These are phyloP conservation scores for Cheilosia pagana DNA, from an alignment of 2,888 invertebrate genomes.

Conservation along the genomic window DNA sequence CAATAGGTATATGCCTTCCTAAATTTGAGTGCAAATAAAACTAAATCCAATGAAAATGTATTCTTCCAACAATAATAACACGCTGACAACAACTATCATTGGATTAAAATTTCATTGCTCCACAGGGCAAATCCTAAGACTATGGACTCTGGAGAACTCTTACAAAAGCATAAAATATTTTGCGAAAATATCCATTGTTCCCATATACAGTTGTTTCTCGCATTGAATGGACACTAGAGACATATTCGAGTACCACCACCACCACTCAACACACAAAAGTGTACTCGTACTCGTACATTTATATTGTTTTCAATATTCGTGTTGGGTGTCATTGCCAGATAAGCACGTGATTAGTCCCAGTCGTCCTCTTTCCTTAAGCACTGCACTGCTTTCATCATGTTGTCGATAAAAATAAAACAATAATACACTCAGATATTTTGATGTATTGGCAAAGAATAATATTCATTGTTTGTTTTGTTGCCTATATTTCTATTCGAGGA, in stretches of 20 bases:
- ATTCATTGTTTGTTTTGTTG: constrained; percentile 7
- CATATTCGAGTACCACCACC: not conserved
- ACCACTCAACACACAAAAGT: not conserved
- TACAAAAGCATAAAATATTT: constrained; percentile 19
- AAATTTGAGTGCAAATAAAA: not conserved
- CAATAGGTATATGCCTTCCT: too few species aligned
- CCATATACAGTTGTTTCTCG: constrained; percentile 1
- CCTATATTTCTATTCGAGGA: not conserved
- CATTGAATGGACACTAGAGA: constrained; percentile 6
- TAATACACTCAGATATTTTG: constrained; percentile 17
- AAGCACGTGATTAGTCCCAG: constrained; percentile 56
- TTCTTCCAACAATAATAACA: not conserved
- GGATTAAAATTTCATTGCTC: not conserved
- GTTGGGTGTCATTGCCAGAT: constrained; percentile 17
- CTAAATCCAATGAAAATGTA: not conserved
- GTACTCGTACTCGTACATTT: not conserved
- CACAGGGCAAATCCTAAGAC: not conserved
- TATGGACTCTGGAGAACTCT: not conserved
- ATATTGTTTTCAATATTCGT: constrained; percentile 34
- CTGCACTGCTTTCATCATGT: constrained; percentile 22
- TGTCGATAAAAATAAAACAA: constrained; percentile 1
- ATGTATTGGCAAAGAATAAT: constrained; percentile 28
- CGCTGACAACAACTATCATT: constrained; percentile 3
- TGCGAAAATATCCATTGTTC: not conserved
- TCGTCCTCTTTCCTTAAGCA: constrained; percentile 18